A percentile compares a stretch with the other conserved stretches of the same genome.
Conservation (phyloP, 2,797 vertebrate species). For the Cynopterus sphinx region DNA sequence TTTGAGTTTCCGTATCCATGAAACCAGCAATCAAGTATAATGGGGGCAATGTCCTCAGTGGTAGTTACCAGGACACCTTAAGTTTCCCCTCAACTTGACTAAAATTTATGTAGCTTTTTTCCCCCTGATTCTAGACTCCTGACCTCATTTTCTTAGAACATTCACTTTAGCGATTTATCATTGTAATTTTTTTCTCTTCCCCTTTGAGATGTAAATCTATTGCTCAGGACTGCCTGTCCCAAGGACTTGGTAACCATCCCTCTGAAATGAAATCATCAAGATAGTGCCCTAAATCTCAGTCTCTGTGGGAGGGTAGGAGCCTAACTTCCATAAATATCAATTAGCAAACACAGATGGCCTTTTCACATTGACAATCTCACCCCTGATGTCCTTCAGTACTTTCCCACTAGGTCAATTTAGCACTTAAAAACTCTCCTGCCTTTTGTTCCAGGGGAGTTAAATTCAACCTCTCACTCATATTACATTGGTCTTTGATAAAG, state of each 20-base stretch:
- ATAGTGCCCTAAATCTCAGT: not conserved
- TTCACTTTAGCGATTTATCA: not conserved
- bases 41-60: not conserved
- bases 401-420: not conserved
- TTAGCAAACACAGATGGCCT: not conserved
- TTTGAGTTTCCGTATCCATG: not conserved
- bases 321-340: not conserved
- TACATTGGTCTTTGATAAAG: not conserved
- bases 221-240: not conserved
- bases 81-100: not conserved
- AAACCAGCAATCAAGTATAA: not conserved
- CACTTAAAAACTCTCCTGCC: not conserved
- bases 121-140: not conserved
- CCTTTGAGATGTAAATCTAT: not conserved
- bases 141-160: not conserved
- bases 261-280: not conserved
- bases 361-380: not conserved
- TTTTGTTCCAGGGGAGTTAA: not conserved
- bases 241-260: not conserved
- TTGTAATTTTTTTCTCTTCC: not conserved
- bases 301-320: not conserved
- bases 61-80: not conserved
- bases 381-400: not conserved
- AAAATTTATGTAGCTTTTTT: not conserved
- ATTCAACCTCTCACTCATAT: not conserved